phyloP scores from a whole-genome alignment of 2,113 vertebrate species.

The Ptilonorhynchus violaceus region DNA sequence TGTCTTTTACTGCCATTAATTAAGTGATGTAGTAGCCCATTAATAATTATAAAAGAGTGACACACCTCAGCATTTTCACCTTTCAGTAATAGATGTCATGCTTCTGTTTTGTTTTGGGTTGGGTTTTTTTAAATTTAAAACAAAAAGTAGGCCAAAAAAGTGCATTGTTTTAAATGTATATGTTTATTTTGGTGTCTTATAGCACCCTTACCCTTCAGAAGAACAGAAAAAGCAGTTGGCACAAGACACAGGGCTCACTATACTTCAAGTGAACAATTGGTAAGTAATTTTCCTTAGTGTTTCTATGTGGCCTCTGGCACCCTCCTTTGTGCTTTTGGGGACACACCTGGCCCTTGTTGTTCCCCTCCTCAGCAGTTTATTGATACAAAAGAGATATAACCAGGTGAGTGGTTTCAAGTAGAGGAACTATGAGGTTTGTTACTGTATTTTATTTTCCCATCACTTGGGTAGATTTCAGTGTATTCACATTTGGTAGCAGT shows the following conservation, averaged over 20 bases:
- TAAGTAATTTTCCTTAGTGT: conserved; percentile 80
- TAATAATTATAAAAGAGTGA: conserved; percentile 86
- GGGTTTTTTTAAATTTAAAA: neutral
- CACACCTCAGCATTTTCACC: conserved; percentile 85
- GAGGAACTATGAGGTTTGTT: neutral
- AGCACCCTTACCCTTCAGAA: conserved; percentile 99
- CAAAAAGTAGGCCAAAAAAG: conserved; percentile 39
- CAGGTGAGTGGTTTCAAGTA: conserved; percentile 62
- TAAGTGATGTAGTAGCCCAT: conserved; percentile 95
- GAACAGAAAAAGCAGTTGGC: conserved; percentile 99
- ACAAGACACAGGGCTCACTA: conserved; percentile 99
- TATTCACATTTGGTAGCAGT: neutral
- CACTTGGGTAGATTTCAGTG: neutral
- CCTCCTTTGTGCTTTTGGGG: conserved; percentile 71
- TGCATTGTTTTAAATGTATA: conserved; percentile 22
- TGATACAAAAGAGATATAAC: conserved; percentile 65
- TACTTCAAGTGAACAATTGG: conserved; percentile 99
- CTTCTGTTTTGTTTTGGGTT: neutral
- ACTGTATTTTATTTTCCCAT: neutral
- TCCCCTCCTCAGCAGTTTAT: conserved; percentile 67
- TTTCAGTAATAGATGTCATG: conserved; percentile 78
- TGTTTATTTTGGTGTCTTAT: conserved; percentile 68
- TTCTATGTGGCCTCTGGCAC: conserved; percentile 69
- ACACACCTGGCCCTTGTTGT: conserved; percentile 54
- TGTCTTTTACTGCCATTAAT: conserved; percentile 97